Base-by-base conservation (phyloP, 2,113 vertebrate species). In the Gobiocypris rarus region DNA sequence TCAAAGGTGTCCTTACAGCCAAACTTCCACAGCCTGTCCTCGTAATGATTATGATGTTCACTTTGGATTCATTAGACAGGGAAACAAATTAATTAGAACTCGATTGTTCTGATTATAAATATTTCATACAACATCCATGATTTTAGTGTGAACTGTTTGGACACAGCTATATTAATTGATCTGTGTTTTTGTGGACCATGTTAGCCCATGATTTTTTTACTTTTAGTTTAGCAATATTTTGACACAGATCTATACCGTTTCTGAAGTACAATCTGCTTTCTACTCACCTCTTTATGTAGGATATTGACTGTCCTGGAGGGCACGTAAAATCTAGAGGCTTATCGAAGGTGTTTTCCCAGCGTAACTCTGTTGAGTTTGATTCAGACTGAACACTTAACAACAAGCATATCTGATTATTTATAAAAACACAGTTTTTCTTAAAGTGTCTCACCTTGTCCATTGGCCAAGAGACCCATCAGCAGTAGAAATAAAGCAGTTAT, bases 21-120 rank as follows among this genome's bases (percentile, higher is more conserved):
- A 17, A 81, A 81, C 7, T 81, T 28, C 63, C 79, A 81, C 5
- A 81, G 0, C 9, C 79, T 19, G 63, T 70, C 63, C 26, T 81
- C 78, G 0, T 34, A 1, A 1, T 2, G 1, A 48, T 81, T 67
- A 1, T n/a, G 1, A 81, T 81, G 61, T 70, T 81, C 6, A 10
- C 79, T 81, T 67, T 9, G n/a, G 15, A 50, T 80, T 38, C 17
- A 77, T 34, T 45, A 67, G 11, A 1, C 13, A 67, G 3, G 15
- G 13, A 61, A 63, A 45, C 41, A n/a, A 17, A 10, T 48, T 1
- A 4, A 48, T 26, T 28, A 58, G 5, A 56, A 9, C 9, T 22
- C 9, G 0, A 76, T 54, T 52, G 3, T 56, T 22, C 10, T 38
- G 52, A 38, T 59, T 9, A 31, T 5, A 45, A 67, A 67, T 31